These are phyloP conservation scores for Thalassoma bifasciatum DNA, from an alignment of 2,113 vertebrate genomes.

Conservation along the genomic window DNA sequence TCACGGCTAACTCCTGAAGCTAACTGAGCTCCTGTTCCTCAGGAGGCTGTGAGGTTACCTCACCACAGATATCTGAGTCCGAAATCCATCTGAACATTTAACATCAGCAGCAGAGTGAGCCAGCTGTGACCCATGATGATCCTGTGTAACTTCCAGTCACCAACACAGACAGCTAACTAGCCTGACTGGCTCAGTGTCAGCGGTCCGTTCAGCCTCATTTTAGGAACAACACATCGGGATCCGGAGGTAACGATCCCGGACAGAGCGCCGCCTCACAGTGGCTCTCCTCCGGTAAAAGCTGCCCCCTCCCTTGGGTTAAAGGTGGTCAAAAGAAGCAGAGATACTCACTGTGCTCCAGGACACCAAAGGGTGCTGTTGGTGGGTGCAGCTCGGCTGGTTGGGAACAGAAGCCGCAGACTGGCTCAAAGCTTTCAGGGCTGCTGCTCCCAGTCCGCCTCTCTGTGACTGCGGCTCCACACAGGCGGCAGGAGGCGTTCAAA, in stretches of 20 bases:
- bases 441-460: constrained; percentile 28
- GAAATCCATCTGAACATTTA: neutral
- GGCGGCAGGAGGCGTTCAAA: neutral
- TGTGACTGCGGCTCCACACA: neutral
- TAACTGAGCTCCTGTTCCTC: constrained; percentile 41
- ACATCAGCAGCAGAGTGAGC: neutral
- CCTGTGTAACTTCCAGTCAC: constrained; percentile 2
- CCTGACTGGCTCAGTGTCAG: constrained; percentile 48
- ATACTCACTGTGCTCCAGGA: constrained; percentile 66
- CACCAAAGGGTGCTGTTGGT: constrained; percentile 30
- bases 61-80: constrained; percentile 5
- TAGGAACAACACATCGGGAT: constrained; percentile 20
- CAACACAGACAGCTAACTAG: constrained; percentile 46
- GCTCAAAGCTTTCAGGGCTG: constrained; percentile 34
- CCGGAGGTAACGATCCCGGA: constrained; percentile 15
- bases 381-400: constrained; percentile 55
- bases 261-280: neutral
- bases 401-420: constrained; percentile 56
- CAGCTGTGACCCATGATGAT: too few relatives aligned
- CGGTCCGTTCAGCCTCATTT: constrained; percentile 56
- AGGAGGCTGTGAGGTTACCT: constrained; percentile 11
- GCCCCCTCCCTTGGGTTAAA: neutral
- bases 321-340: neutral
- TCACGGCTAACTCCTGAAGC: constrained; percentile 60
- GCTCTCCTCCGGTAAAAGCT: neutral